These are phyloP conservation scores for Ciona savignyi DNA, from an alignment of 23 tunicate species.

Conservation along the genomic window DNA sequence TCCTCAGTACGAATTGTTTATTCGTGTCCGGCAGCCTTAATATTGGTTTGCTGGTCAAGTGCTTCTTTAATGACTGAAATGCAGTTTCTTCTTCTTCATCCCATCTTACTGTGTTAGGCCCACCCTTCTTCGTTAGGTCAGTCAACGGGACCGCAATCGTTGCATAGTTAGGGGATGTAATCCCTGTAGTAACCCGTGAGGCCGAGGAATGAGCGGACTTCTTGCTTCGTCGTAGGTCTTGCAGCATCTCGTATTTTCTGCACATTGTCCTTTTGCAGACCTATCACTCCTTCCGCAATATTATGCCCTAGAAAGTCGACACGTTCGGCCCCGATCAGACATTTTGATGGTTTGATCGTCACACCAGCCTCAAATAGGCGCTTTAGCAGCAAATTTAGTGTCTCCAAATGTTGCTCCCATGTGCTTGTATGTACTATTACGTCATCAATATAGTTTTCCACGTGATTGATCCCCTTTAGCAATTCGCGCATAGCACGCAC, in stretches of 20 bases:
- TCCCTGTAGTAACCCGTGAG: constrained; percentile 10
- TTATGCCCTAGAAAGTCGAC: too few species aligned
- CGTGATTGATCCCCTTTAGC: neutral
- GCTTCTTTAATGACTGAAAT: neutral
- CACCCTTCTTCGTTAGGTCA: constrained; percentile 13
- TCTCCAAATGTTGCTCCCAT: constrained; percentile 7
- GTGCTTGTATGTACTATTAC: neutral
- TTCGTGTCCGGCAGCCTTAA: neutral
- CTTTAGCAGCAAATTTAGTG: neutral
- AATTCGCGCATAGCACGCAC: neutral
- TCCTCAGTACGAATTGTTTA: constrained; percentile 2
- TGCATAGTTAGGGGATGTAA: neutral
- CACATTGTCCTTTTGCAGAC: too few species aligned
- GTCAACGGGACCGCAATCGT: neutral
- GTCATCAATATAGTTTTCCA: too few species aligned
- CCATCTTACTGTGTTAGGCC: constrained; percentile 14
- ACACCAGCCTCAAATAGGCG: neutral
- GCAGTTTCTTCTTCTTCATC: constrained; percentile 10
- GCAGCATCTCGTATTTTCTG: too few species aligned
- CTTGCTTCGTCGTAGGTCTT: too few species aligned
- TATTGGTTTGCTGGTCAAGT: constrained; percentile 1
- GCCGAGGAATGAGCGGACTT: constrained; percentile 9
- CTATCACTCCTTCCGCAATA: too few species aligned
- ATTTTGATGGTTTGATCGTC: too few species aligned
- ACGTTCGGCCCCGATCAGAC: constrained; percentile 1